Percentiles rank a stretch among this genome's conserved stretches.
phyloP scores from a whole-genome alignment of 2,888 invertebrate genomes.

The Drosophila phalerata region DNA sequence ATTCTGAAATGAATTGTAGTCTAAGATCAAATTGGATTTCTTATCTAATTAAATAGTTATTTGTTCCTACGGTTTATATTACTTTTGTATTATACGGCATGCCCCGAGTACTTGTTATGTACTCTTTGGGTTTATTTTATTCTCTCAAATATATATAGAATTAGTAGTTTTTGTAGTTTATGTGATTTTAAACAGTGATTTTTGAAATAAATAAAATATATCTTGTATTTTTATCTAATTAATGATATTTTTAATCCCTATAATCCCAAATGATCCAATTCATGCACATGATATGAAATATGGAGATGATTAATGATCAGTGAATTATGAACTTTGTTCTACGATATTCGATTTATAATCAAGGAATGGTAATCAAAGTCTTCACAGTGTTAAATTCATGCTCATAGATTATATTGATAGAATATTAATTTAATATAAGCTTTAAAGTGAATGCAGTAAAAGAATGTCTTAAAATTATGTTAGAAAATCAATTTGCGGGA shows the following conservation, averaged over 20 bases:
- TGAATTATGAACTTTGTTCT: not conserved
- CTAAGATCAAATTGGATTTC: slow-evolving; percentile 1
- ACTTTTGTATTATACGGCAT: slow-evolving; percentile 18
- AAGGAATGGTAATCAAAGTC: not conserved
- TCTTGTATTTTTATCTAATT: not conserved
- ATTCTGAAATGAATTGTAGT: not conserved
- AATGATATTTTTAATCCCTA: not conserved
- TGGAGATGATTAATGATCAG: not conserved
- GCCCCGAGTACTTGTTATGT: not conserved
- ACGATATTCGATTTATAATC: not conserved
- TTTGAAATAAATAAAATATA: slow-evolving; percentile 38
- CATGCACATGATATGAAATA: not conserved
- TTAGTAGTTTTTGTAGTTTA: slow-evolving; percentile 41
- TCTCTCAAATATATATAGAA: not conserved
- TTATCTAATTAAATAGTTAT: slow-evolving; percentile 12
- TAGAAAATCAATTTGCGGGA: not conserved
- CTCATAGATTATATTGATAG: not conserved
- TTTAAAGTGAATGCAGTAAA: not conserved
- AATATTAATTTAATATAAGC: not conserved
- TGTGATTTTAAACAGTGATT: slow-evolving; percentile 59
- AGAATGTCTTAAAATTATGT: no score
- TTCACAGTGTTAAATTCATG: not conserved
- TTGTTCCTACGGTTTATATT: slow-evolving; percentile 38
- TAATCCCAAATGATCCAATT: not conserved
- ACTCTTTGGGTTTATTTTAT: not conserved